phyloP scores from a whole-genome alignment of 2,888 invertebrate species.

The Drosophila rubida region DNA sequence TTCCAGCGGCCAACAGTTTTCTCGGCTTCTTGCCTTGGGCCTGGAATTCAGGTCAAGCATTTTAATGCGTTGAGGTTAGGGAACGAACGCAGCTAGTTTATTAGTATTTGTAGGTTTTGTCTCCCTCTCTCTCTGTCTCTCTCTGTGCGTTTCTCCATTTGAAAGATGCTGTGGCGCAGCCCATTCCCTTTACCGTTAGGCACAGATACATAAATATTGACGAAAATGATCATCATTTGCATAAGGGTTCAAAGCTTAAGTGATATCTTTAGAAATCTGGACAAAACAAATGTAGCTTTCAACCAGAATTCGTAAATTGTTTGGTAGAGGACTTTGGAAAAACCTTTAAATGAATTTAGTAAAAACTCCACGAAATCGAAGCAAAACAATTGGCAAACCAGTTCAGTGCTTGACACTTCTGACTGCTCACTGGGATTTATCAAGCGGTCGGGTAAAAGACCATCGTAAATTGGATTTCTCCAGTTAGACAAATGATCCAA shows the following conservation, averaged over 20 bases:
- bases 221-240: slow-evolving; percentile 16
- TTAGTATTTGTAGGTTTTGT: slow-evolving; percentile 13
- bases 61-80: slow-evolving; percentile 59
- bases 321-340: slow-evolving; percentile 1
- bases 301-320: background rate
- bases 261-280: background rate
- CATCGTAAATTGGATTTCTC: slow-evolving; percentile 28
- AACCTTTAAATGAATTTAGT: background rate
- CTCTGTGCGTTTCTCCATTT: slow-evolving; percentile 2
- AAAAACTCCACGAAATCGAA: background rate
- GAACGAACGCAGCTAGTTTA: slow-evolving; percentile 29
- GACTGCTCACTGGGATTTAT: slow-evolving; percentile 23
- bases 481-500: slow-evolving; percentile 22
- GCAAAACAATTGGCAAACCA: slow-evolving; percentile 2
- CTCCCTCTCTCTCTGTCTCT: no score
- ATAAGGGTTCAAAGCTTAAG: slow-evolving; percentile 12
- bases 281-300: background rate
- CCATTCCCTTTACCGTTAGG: slow-evolving; percentile 35
- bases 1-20: slow-evolving; percentile 24
- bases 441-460: slow-evolving; percentile 9
- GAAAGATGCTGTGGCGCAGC: background rate
- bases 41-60: slow-evolving; percentile 61
- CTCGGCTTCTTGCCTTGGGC: slow-evolving; percentile 23
- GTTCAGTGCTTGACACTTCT: slow-evolving; percentile 3
- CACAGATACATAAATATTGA: slow-evolving; percentile 8